phyloP scores from a whole-genome alignment of 1,140 invertebrate genomes.

The Helicoverpa armigera region DNA sequence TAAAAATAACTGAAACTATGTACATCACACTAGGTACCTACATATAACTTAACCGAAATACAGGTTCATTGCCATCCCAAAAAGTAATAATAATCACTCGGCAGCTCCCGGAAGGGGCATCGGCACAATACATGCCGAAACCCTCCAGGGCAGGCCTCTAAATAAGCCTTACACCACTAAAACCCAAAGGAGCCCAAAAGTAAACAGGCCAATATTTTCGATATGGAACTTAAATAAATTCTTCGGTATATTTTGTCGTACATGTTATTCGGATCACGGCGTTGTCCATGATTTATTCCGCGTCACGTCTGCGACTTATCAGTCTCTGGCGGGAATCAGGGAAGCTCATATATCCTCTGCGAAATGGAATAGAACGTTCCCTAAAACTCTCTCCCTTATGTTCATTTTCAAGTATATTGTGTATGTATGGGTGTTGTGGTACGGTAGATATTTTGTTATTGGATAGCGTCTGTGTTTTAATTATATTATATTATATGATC shows the following conservation, averaged over 20 bases:
- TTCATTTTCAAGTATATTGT: conserved; percentile 36
- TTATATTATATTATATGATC: too few species aligned
- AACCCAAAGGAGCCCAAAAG: conserved; percentile 24
- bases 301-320: conserved; percentile 43
- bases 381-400: conserved; percentile 38
- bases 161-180: conserved; percentile 20
- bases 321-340: conserved; percentile 44
- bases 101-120: conserved; percentile 8
- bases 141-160: not conserved
- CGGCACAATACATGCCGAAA: conserved; percentile 6
- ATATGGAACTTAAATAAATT: conserved; percentile 39
- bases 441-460: not conserved
- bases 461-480: too few species aligned
- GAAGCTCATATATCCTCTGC: conserved; percentile 40
- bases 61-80: too few species aligned
- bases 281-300: conserved; percentile 42
- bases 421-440: not conserved
- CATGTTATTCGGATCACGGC: conserved; percentile 44
- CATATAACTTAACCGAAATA: too few species aligned
- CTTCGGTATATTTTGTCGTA: conserved; percentile 43
- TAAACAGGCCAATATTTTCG: conserved; percentile 29
- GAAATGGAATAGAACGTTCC: conserved; percentile 35
- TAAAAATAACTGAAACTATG: too few species aligned
- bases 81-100: conserved; percentile 7
- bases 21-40: too few species aligned